Conservation (phyloP, 2,797 vertebrate species). For the Botia almorhae region DNA sequence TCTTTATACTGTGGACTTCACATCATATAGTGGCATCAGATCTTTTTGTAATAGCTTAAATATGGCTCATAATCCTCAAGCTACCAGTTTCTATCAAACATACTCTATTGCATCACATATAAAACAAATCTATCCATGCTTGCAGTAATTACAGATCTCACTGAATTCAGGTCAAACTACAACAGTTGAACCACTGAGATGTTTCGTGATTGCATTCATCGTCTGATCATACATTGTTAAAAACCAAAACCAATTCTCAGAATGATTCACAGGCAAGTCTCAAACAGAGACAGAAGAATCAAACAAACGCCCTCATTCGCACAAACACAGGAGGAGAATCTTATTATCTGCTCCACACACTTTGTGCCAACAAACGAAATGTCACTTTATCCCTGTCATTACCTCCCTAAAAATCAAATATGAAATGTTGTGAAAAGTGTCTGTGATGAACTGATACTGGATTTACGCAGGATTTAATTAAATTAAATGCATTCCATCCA, state of each 20-base stretch:
- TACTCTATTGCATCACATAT: conserved; percentile 45
- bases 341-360: conserved; percentile 51
- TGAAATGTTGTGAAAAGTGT: conserved; percentile 43
- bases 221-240: conserved; percentile 51
- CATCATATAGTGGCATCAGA: conserved; percentile 11
- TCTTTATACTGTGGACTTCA: neutral
- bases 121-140: conserved; percentile 42
- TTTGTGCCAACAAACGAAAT: conserved; percentile 57
- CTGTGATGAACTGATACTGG: conserved; percentile 45
- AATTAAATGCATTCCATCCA: conserved; percentile 68
- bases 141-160: conserved; percentile 42
- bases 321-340: conserved; percentile 39
- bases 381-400: conserved; percentile 61
- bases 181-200: conserved; percentile 44
- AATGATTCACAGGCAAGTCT: conserved; percentile 49
- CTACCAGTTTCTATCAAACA: conserved; percentile 43
- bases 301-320: conserved; percentile 54
- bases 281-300: conserved; percentile 51
- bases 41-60: conserved; percentile 30
- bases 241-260: conserved; percentile 48
- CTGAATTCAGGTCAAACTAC: conserved; percentile 51
- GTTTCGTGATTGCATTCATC: conserved; percentile 52
- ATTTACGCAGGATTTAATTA: conserved; percentile 41
- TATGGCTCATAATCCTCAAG: conserved; percentile 34
- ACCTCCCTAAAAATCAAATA: conserved; percentile 56